Percentiles rank a stretch among this genome's conserved stretches.
These are phyloP conservation scores for Cherax destructor DNA, from an alignment of 1,140 invertebrate genomes.

Conservation along the genomic window DNA sequence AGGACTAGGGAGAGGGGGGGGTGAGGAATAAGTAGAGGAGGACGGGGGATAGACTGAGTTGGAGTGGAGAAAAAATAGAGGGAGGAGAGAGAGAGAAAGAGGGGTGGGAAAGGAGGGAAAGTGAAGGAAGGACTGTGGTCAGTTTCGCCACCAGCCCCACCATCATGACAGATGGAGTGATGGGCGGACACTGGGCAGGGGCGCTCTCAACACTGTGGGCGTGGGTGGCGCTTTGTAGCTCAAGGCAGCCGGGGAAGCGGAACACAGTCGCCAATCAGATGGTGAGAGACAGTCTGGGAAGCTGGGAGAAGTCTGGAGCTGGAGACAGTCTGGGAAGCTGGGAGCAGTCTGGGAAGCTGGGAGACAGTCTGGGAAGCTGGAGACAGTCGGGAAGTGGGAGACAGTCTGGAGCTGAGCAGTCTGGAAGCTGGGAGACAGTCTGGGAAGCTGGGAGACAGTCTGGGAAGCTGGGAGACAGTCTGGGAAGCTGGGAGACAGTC, in stretches of 20 bases:
- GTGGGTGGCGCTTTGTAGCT: not conserved
- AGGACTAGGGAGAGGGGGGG: no score
- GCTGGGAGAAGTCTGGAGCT: no score
- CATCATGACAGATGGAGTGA: not conserved
- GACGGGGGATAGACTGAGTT: no score
- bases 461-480: no score
- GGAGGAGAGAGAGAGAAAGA: no score
- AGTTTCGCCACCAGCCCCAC: not conserved
- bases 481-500: not conserved
- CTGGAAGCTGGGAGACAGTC: not conserved
- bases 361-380: no score
- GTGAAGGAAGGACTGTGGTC: no score
- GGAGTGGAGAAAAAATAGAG: no score
- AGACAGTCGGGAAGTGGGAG: not conserved
- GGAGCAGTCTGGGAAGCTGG: no score
- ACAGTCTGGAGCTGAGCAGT: not conserved
- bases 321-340: no score
- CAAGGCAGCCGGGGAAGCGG: not conserved
- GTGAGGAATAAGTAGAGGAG: no score
- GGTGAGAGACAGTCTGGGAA: not conserved
- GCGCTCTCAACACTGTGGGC: not conserved
- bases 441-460: not conserved
- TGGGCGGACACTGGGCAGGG: not conserved
- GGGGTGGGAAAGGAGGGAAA: no score
- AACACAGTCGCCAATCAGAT: not conserved